Evolutionary conservation across 2,797 vertebrate species (phyloP).

Genomic region (Amniataba percoides): DNA sequence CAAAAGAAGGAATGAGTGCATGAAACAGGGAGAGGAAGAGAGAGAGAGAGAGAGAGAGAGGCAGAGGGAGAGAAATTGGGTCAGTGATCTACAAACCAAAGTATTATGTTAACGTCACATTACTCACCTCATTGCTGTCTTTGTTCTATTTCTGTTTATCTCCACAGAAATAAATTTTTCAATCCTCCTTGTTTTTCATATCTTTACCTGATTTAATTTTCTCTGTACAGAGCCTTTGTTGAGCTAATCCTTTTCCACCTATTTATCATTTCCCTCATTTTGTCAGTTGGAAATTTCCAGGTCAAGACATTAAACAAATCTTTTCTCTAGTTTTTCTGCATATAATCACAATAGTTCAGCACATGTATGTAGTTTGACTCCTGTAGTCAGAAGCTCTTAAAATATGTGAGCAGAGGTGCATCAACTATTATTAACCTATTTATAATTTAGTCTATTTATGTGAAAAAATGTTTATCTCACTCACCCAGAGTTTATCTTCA

Average conservation of each 20-base stretch:
- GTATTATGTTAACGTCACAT: slow-evolving; percentile 81
- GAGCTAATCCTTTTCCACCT: slow-evolving; percentile 6
- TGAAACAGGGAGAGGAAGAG: slow-evolving; percentile 70
- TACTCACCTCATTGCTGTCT: slow-evolving; percentile 70
- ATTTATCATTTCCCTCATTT: not conserved
- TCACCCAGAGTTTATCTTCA: not conserved
- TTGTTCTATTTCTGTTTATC: slow-evolving; percentile 68
- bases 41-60: slow-evolving; percentile 65
- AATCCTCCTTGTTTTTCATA: slow-evolving; percentile 9
- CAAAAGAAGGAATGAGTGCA: slow-evolving; percentile 78
- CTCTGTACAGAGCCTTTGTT: not conserved
- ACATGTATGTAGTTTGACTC: not conserved
- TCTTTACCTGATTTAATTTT: slow-evolving; percentile 13
- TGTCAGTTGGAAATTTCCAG: not conserved
- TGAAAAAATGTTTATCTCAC: not conserved
- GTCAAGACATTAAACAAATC: not conserved
- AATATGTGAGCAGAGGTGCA: not conserved
- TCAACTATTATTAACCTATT: not conserved
- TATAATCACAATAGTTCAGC: not conserved
- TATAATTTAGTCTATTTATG: not conserved
- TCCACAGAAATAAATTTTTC: slow-evolving; percentile 27
- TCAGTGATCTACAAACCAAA: slow-evolving; percentile 85
- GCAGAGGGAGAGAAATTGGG: slow-evolving; percentile 82
- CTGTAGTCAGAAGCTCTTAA: not conserved
- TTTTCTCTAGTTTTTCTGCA: not conserved